These are phyloP conservation scores for Alligator mississippiensis DNA, from an alignment of 2,113 vertebrate species.

Conservation along the genomic window DNA sequence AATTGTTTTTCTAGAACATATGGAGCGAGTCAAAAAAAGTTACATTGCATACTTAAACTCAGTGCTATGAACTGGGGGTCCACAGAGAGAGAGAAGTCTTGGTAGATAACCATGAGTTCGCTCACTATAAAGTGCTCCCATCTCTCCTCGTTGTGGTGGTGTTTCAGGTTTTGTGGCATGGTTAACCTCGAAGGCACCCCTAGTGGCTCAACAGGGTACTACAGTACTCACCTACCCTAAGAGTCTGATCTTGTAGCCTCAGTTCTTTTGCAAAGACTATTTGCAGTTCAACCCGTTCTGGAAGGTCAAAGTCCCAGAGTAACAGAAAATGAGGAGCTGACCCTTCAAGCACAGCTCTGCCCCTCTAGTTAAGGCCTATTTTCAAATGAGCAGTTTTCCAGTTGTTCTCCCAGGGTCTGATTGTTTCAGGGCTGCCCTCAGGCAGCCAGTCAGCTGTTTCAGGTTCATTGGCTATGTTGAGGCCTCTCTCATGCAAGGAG, in stretches of 20 bases:
- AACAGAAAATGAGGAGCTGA: neutral
- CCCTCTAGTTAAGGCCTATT: neutral
- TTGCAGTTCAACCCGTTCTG: neutral
- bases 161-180: neutral
- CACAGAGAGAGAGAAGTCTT: neutral
- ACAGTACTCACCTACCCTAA: neutral
- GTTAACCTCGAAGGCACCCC: neutral
- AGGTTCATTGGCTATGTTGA: neutral
- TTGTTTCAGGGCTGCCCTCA: neutral
- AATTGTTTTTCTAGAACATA: neutral
- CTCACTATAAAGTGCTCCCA: neutral
- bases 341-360: neutral
- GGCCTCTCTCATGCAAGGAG: neutral
- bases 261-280: neutral
- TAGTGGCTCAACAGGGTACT: neutral
- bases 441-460: neutral
- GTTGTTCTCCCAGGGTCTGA: too few species aligned
- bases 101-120: neutral
- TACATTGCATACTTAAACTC: neutral
- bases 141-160: neutral
- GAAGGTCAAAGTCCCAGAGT: neutral
- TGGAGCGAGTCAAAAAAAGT: neutral
- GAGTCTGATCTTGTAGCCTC: fast-evolving
- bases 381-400: too few species aligned
- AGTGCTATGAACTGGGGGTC: neutral